Evolutionary conservation across 2,113 vertebrate species (phyloP), one percentile per base, ranked within the genome.

Genomic region (Silurus asotus): DNA sequence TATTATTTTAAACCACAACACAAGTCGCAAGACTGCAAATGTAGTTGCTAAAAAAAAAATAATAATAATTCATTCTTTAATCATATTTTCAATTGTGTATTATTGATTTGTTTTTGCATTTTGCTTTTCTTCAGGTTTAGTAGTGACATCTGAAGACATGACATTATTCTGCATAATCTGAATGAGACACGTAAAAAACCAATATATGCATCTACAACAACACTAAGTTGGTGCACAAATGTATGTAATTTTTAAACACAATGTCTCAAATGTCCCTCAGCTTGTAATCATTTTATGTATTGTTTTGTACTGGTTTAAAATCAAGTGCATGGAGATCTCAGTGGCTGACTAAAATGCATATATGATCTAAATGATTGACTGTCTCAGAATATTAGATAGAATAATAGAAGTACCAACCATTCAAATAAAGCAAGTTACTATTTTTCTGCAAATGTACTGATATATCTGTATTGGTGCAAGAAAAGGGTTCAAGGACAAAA

Each of bases 401-500:
- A 75, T 45, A 8, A 75, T 62, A 61, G 23, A 49, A 59, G 58
- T 64, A 77, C 19, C 45, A 77, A 17, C 6, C 17, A 65, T 61
- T 5, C 6, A 14, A 25, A 23, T 64, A 9, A 37, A 10, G 23
- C 13, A 17, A 55, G 8, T 84, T 53, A 77, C n/a, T 25, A 65
- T 65, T 53, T 77, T 53, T 25, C 6, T 53, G 48, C 7, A 25
- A 4, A 9, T 77, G 58, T 72, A 48, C 51, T 77, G 83, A 77
- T 49, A 84, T 65, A n/a, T 7, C 53, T 84, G 72, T 48, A 77
- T 53, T 64, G 14, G 45, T 77, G 23, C n/a, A 56, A 17, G 76
- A 2, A 72, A 72, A 48, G 17, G 15, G 69, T 3, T 3, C 2
- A 10, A 11, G 9, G 23, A 25, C 23, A 69, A 69, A 37, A 69